phyloP scores from a whole-genome alignment of 37 sponge, comb jelly and placozoan genomes.

The Bolinopsis microptera region DNA sequence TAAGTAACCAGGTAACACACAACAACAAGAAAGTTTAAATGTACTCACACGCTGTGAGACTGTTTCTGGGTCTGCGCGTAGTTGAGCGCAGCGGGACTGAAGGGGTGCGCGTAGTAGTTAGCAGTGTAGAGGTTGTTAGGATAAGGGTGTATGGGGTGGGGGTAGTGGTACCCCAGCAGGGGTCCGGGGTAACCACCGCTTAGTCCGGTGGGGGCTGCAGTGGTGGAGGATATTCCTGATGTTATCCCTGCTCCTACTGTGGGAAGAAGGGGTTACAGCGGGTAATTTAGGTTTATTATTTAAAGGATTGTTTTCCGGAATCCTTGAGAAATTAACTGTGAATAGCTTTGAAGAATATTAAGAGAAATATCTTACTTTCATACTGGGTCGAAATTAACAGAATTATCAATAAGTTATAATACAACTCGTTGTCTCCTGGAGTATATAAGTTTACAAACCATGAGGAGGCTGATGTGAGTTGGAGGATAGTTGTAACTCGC shows the following conservation, averaged over 20 bases:
- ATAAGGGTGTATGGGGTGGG: conserved; percentile 46
- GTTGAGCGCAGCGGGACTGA: conserved; percentile 31
- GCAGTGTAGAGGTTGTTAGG: conserved; percentile 48
- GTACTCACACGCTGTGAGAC: conserved; percentile 21
- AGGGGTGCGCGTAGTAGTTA: conserved; percentile 37
- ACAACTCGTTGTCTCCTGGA: too few relatives aligned
- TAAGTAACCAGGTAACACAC: too few relatives aligned
- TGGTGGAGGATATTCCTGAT: conserved; percentile 52
- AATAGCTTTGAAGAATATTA: background rate
- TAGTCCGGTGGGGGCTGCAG: background rate
- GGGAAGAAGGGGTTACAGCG: too few relatives aligned
- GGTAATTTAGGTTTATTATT: too few relatives aligned
- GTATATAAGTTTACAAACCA: too few relatives aligned
- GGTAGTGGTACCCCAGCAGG: conserved; percentile 35
- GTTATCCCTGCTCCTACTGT: conserved; percentile 60
- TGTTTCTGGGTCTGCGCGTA: conserved; percentile 62
- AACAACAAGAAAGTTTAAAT: too few relatives aligned
- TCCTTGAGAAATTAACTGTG: too few relatives aligned
- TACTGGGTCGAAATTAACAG: too few relatives aligned
- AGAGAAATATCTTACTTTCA: background rate
- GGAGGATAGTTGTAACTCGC: background rate
- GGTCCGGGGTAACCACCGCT: background rate
- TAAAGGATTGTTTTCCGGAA: too few relatives aligned
- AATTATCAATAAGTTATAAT: too few relatives aligned
- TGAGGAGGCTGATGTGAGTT: conserved; percentile 30